Evolutionary conservation across 1,140 invertebrate genomes (phyloP).

Genomic region (Drosophila sproati): DNA sequence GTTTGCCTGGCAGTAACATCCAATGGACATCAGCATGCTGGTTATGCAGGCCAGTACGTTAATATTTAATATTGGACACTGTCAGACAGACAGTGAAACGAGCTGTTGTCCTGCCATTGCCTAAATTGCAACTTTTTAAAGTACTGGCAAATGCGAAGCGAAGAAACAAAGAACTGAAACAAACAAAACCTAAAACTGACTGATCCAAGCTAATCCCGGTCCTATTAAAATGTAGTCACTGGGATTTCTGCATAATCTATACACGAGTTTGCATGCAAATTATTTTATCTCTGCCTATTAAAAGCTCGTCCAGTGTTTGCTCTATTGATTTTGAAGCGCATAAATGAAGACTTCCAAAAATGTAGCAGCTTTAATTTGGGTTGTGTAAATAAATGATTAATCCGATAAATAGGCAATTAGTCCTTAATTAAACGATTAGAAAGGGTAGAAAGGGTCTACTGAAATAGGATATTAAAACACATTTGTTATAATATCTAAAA

Average conservation of each 20-base stretch:
- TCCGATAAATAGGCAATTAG: not conserved
- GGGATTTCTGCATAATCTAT: not conserved
- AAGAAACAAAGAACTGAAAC: constrained; percentile 14
- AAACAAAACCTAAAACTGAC: not conserved
- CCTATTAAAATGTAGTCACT: not conserved
- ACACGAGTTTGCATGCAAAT: not conserved
- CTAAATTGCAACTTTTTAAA: constrained; percentile 67
- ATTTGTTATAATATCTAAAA: no score
- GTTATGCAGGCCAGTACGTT: constrained; percentile 13
- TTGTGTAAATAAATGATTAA: not conserved
- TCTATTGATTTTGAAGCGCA: constrained; percentile 12
- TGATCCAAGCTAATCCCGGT: not conserved
- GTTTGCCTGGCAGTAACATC: not conserved
- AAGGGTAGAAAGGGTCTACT: no score
- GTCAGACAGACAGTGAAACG: constrained; percentile 32
- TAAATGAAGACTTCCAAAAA: not conserved
- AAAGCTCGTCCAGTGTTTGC: not conserved
- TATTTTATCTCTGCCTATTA: not conserved
- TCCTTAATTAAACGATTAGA: not conserved
- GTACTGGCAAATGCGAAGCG: not conserved
- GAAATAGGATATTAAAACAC: no score
- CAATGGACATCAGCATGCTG: not conserved
- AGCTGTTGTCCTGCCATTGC: constrained; percentile 32
- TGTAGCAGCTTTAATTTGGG: not conserved
- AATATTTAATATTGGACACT: constrained; percentile 56